Percentiles rank a stretch among this genome's conserved stretches.
Conservation (phyloP, 2,113 vertebrate species). For the Alosa alosa region DNA sequence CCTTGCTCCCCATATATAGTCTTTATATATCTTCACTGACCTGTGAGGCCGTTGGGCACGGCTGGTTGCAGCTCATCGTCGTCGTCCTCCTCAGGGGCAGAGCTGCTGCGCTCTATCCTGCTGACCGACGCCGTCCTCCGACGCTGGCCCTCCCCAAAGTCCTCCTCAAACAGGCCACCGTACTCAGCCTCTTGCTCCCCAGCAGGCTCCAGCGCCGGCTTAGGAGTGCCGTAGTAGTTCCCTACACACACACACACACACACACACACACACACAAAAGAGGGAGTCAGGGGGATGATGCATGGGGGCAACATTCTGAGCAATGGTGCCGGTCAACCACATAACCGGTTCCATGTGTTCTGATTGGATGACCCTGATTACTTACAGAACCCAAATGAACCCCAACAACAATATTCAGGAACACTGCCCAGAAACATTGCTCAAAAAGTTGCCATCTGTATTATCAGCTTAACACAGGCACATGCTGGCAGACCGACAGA, state of each 20-base stretch:
- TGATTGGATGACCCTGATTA: no score
- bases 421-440: no score
- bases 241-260: conserved; percentile 65
- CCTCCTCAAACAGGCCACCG: conserved; percentile 95
- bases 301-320: no score
- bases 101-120: conserved; percentile 95
- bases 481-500: background rate
- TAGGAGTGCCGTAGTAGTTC: conserved; percentile 97
- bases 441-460: no score
- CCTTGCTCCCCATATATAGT: no score
- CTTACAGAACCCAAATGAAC: no score
- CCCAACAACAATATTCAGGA: no score
- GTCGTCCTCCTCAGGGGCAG: conserved; percentile 93
- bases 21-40: no score
- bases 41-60: conserved; percentile 81
- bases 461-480: no score
- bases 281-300: no score
- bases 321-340: no score
- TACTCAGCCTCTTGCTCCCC: conserved; percentile 95
- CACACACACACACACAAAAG: background rate
- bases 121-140: conserved; percentile 96
- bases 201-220: conserved; percentile 92
- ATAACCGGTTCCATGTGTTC: no score
- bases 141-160: conserved; percentile 92
- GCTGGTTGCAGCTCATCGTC: conserved; percentile 90